Conservation (phyloP, 2,797 vertebrate species). For the Eospalax fontanierii region DNA sequence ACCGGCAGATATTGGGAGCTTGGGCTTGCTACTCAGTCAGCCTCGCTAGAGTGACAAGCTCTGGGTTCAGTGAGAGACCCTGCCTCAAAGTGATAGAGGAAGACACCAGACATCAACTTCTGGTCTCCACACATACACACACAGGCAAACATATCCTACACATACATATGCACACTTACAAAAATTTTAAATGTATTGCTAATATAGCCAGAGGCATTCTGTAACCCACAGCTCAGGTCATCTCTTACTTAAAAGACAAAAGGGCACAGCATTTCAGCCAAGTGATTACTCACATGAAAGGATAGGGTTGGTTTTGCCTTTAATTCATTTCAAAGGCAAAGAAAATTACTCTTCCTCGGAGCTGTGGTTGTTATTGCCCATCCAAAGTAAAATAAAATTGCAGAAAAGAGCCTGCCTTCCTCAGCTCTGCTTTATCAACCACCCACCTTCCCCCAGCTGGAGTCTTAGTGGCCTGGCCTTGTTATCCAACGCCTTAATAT, state of each 20-base stretch:
- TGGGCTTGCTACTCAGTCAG: background rate
- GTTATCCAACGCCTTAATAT: rapidly evolving
- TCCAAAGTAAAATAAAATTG: slow-evolving; percentile 36
- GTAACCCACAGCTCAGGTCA: background rate
- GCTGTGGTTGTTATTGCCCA: background rate
- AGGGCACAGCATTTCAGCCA: background rate
- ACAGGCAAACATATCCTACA: too few species aligned
- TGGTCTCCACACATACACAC: background rate
- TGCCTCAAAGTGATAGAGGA: background rate
- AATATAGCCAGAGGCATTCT: background rate
- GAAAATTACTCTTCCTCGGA: slow-evolving; percentile 42
- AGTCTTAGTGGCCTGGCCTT: rapidly evolving
- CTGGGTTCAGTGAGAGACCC: background rate
- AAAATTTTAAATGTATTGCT: background rate
- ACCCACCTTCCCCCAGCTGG: background rate
- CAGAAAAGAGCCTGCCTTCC: background rate
- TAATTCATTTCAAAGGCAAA: slow-evolving; percentile 68
- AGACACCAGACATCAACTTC: too few species aligned
- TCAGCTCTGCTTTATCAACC: background rate
- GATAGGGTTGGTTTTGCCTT: slow-evolving; percentile 7
- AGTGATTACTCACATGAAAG: slow-evolving; percentile 14
- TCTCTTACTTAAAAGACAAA: slow-evolving; percentile 42
- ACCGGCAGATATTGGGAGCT: background rate
- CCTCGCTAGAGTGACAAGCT: background rate
- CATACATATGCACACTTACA: too few species aligned